Evolutionary conservation across 1,140 invertebrate species (phyloP).

Genomic region (Brachionus plicatilis): DNA sequence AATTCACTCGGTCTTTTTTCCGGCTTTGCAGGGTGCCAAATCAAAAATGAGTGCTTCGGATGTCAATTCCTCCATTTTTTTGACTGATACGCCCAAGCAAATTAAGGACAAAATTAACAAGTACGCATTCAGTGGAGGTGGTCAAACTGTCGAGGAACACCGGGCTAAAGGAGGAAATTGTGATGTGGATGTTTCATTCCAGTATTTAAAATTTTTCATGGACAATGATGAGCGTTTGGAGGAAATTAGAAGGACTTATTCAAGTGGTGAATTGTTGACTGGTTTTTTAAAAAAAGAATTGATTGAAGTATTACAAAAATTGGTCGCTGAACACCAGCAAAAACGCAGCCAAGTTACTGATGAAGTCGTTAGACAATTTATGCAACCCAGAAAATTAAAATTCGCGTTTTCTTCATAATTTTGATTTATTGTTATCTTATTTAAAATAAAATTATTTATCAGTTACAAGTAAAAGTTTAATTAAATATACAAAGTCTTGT

Average conservation of each 20-base stretch:
- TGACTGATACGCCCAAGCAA: slow-evolving; percentile 89
- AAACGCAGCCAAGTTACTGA: slow-evolving; percentile 71
- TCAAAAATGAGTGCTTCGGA: slow-evolving; percentile 98
- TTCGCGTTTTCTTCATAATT: slow-evolving; percentile 45
- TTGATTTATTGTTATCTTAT: neutral
- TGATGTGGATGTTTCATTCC: slow-evolving; percentile 88
- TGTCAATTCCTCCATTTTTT: slow-evolving; percentile 83
- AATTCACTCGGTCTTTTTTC: slow-evolving; percentile 88
- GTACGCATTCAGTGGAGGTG: slow-evolving; percentile 95
- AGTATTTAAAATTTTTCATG: slow-evolving; percentile 90
- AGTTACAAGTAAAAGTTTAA: neutral
- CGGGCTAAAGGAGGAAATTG: slow-evolving; percentile 81
- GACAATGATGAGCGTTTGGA: slow-evolving; percentile 85
- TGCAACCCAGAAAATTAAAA: slow-evolving; percentile 73
- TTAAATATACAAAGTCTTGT: no score
- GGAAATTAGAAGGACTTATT: slow-evolving; percentile 74
- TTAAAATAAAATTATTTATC: neutral
- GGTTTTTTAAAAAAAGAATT: slow-evolving; percentile 88
- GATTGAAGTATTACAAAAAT: slow-evolving; percentile 68
- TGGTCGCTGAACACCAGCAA: slow-evolving; percentile 77
- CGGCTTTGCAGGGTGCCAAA: slow-evolving; percentile 87
- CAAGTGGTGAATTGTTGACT: slow-evolving; percentile 80
- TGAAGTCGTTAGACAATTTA: slow-evolving; percentile 74
- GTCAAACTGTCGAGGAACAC: slow-evolving; percentile 86
- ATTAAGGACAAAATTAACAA: slow-evolving; percentile 98